Conservation (phyloP, 2,888 invertebrate genomes). For the Napeogenes inachia region DNA sequence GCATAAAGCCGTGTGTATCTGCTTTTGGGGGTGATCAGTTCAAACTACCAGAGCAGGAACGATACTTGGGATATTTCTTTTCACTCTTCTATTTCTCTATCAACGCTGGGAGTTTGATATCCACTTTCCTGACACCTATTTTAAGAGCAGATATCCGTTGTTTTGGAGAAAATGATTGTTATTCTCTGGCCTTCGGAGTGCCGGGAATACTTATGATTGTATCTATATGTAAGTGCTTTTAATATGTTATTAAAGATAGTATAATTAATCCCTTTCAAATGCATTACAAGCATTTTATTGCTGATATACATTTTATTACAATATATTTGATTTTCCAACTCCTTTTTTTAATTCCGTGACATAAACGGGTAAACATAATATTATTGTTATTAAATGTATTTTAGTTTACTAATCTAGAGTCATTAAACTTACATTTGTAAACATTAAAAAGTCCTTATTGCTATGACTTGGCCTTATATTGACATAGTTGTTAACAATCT, state of each 20-base stretch:
- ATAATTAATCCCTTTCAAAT: too few relatives aligned
- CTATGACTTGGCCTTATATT: too few relatives aligned
- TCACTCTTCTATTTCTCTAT: constrained; percentile 96
- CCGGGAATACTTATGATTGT: constrained; percentile 91
- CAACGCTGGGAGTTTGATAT: constrained; percentile 92
- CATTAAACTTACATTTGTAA: too few relatives aligned
- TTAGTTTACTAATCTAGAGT: too few relatives aligned
- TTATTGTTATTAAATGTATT: too few relatives aligned
- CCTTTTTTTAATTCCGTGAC: too few relatives aligned
- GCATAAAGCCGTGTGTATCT: constrained; percentile 96
- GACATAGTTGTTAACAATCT: too few relatives aligned
- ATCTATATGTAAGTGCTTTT: constrained; percentile 81
- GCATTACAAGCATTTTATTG: too few relatives aligned
- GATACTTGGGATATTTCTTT: constrained; percentile 89
- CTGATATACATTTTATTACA: too few relatives aligned
- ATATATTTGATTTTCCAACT: too few relatives aligned
- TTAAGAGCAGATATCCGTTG: constrained; percentile 88
- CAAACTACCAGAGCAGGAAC: constrained; percentile 85
- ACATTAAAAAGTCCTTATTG: too few relatives aligned
- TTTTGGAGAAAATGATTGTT: constrained; percentile 87
- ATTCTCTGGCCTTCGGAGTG: constrained; percentile 91
- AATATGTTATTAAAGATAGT: neutral
- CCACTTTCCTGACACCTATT: constrained; percentile 92
- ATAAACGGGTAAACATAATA: too few relatives aligned
- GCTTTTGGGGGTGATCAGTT: constrained; percentile 98